These are phyloP conservation scores for Merodon equestris DNA, from an alignment of 2,888 invertebrate genomes.

Conservation along the genomic window DNA sequence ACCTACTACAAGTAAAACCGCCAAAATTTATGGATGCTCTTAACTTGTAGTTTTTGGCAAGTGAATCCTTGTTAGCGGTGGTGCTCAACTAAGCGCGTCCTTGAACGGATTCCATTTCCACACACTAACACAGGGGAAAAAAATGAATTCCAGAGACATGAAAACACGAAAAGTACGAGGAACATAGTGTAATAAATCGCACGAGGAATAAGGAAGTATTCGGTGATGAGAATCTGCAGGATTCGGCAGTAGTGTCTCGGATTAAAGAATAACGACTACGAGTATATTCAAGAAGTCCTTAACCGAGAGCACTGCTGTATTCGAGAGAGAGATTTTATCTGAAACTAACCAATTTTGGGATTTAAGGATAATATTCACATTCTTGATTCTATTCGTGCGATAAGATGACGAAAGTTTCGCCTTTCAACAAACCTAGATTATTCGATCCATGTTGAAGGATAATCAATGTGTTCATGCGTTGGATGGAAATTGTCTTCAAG, in stretches of 20 bases:
- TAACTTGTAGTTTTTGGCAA: conserved; percentile 63
- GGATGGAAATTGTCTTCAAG: background rate
- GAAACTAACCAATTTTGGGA: conserved; percentile 19
- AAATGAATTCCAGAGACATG: too few relatives aligned
- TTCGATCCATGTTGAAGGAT: conserved; percentile 1
- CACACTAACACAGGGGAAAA: too few relatives aligned
- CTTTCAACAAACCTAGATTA: conserved; percentile 3
- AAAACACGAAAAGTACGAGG: too few relatives aligned
- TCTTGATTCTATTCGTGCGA: conserved; percentile 8
- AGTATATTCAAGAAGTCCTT: background rate
- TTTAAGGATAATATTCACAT: conserved; percentile 30
- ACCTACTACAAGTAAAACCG: conserved; percentile 44
- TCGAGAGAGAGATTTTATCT: background rate
- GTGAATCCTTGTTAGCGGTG: conserved; percentile 63
- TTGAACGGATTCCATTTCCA: conserved; percentile 16
- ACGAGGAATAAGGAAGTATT: conserved; percentile 30
- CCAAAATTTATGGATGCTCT: conserved; percentile 62
- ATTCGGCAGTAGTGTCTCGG: conserved; percentile 24
- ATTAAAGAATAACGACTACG: conserved; percentile 39
- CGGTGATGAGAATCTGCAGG: conserved; percentile 13
- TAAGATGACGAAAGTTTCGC: conserved; percentile 4
- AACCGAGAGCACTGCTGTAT: background rate
- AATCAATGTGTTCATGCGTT: conserved; percentile 25
- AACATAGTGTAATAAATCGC: conserved; percentile 33
- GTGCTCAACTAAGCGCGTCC: conserved; percentile 38